Evolutionary conservation across 2,113 vertebrate genomes (phyloP), one percentile per base, ranked within the genome.

Genomic region (Pedionomus torquatus): DNA sequence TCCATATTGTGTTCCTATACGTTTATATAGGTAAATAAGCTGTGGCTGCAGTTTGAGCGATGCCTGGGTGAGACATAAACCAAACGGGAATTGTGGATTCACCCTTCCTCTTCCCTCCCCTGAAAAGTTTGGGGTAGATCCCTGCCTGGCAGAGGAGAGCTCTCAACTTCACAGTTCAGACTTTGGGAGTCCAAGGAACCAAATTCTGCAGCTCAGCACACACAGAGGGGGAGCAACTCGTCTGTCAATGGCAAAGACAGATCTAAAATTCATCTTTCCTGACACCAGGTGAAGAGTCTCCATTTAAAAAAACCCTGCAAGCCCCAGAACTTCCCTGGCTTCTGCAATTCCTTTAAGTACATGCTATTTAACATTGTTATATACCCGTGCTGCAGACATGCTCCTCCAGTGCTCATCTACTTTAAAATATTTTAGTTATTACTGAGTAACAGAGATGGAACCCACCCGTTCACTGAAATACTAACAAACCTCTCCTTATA

Each of bases 321-420:
- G 2, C 54, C 6, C 12, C 44, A 64, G 64, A 6, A 46, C 41
- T 14, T 21, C 68, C n/a, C 51, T 19, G 26, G 28, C 44, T 82
- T 44, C 61, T 83, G 15, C 28, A 37, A 24, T 25, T 61, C 33
- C 83, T 78, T 37, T 35, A 18, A 43, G 41, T 24, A 26, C 35
- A 1, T n/a, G 37, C 39, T 24, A 0, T 5, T 3, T 4, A 11
- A 46, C 48, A 19, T 17, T 6, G 3, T 28, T 31, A 6, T 7
- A 12, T 4, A 2, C 5, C 51, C 23, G 33, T 23, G 60, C 35
- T n/a, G 2, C 3, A 18, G 65, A 4, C 10, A 70, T 43, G 54
- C 16, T 37, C n/a, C 83, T 39, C 77, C 10, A 66, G 37, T 35
- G 7, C 46, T 21, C 26, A 6, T 23, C 55, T 5, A 26, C 57